Base-by-base conservation (phyloP, 2,113 vertebrate species). In the Pan paniscus region DNA sequence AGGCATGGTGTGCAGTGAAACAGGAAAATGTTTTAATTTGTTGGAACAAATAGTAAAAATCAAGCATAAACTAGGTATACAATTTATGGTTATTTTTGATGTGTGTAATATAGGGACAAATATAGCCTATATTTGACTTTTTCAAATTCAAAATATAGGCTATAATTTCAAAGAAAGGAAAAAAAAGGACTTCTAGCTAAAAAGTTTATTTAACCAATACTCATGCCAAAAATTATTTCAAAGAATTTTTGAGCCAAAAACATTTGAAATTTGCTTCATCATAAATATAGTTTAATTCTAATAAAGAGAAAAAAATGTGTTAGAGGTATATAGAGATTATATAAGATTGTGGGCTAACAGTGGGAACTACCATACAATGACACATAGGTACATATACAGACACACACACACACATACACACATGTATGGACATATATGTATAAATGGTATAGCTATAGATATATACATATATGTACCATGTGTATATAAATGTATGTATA, bases 1-100 rank as follows among this genome's bases (percentile, higher is more conserved):
- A 92, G 68, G 4, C 3, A 35, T 52, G 13, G 40, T 92, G 38
- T 57, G 83, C 82, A 94, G 40, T 90, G 61, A 89, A 86, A 82
- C 10, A 73, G 27, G 32, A 94, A 30, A 93, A 64, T 86, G 22
- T 85, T 94, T 76, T 97, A 68, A 90, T 64, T 87, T 67, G 83
- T 87, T 86, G 55, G 27, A 92, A 72, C 64, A n/a, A 46, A 68
- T 59, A 43, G 40, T 81, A 85, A 94, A 75, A 89, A 55, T 89
- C 18, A 85, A 55, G n/a, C 20, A 61, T 94, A 80, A 95, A 22
- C 75, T 73, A 81, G 11, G 16, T 46, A 57, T 32, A 32, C 2
- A 68, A 86, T 70, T 92, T 70, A 82, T 92, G 25, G 8, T 64
- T 5, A 10, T 79, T 50, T 61, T 72, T 88, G 30, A 70, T 89